Evolutionary conservation across 2,113 vertebrate genomes (phyloP).

Genomic region (Pseudonaja textilis): DNA sequence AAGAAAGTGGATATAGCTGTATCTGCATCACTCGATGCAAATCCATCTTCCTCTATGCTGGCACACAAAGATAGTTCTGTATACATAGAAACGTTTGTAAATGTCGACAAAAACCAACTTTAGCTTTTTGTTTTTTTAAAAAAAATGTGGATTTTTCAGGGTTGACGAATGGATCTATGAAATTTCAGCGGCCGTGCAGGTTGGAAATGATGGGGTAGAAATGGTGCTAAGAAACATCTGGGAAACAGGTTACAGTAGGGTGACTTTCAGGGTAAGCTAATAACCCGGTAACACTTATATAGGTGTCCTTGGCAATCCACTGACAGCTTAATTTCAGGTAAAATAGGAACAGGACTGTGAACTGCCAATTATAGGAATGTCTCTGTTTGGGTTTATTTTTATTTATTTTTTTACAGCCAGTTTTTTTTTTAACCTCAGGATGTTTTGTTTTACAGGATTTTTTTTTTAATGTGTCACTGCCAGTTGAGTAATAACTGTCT

Average conservation of each 20-base stretch:
- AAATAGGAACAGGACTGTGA: not conserved
- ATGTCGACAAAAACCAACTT: not conserved
- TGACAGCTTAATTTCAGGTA: not conserved
- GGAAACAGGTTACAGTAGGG: not conserved
- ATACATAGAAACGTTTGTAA: not conserved
- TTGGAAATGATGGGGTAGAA: not conserved
- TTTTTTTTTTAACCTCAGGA: constrained; percentile 34
- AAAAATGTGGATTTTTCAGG: not conserved
- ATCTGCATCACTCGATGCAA: not conserved
- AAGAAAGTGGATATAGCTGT: not conserved
- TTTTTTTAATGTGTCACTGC: constrained; percentile 29
- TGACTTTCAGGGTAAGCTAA: not conserved
- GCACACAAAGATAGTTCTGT: not conserved
- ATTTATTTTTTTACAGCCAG: not conserved
- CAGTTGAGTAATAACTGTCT: constrained; percentile 46
- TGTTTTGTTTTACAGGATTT: constrained; percentile 44
- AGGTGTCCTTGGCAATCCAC: not conserved
- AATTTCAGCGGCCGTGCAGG: not conserved
- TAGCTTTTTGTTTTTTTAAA: not conserved
- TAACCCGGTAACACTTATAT: not conserved
- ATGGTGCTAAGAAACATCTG: not conserved
- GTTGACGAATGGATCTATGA: not conserved
- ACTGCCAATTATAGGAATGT: not conserved
- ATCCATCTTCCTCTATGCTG: not conserved
- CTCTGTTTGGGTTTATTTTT: not conserved